Conservation (phyloP, 1,140 invertebrate genomes). For the Bombus pascuorum region DNA sequence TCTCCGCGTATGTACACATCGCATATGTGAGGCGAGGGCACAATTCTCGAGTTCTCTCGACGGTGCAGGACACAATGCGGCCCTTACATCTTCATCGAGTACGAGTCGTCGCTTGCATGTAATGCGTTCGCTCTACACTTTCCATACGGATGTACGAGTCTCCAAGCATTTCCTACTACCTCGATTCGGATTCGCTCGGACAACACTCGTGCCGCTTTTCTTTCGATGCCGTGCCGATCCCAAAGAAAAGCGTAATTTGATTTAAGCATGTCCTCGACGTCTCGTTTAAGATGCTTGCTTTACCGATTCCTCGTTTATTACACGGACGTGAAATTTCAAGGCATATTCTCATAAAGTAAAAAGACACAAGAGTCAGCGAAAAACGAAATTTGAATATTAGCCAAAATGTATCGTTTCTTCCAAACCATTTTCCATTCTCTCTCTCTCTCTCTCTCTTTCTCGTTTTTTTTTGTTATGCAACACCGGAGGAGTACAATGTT, state of each 20-base stretch:
- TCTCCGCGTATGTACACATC: neutral
- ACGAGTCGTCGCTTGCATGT: constrained; percentile 61
- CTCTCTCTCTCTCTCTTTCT: neutral
- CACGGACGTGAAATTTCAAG: neutral
- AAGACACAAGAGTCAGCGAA: neutral
- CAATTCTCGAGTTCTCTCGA: constrained; percentile 43
- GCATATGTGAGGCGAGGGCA: too few species aligned
- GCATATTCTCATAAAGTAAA: neutral
- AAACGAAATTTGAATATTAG: neutral
- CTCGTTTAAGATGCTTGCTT: too few species aligned
- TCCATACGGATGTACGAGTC: constrained; percentile 33
- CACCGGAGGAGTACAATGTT: neutral
- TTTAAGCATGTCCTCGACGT: neutral
- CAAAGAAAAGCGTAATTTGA: neutral
- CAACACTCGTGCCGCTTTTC: neutral
- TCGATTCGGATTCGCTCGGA: neutral
- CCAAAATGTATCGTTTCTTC: neutral
- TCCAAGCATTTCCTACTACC: constrained; percentile 25
- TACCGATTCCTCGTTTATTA: too few species aligned
- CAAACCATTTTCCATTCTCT: neutral
- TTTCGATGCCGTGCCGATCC: neutral
- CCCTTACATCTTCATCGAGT: constrained; percentile 65
- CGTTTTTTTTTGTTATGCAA: neutral
- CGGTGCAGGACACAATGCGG: constrained; percentile 61
- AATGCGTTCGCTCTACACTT: constrained; percentile 56